Evolutionary conservation across 2,888 invertebrate species (phyloP).

Genomic region (Drosophila sordidula): DNA sequence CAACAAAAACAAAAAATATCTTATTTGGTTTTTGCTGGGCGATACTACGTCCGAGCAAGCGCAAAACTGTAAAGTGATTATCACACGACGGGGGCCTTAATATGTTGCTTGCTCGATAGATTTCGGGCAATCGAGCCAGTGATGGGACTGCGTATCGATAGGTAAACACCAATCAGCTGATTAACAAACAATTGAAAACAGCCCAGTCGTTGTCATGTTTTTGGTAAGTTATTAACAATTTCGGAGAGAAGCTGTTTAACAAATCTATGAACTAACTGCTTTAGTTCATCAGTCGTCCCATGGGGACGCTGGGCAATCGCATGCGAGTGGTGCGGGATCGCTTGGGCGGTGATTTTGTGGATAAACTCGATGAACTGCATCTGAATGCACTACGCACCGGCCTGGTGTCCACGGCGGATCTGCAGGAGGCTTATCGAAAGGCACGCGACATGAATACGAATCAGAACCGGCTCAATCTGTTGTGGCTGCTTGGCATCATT

Average conservation of each 20-base stretch:
- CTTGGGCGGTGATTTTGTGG: slow-evolving; percentile 74
- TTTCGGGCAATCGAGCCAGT: slow-evolving; percentile 12
- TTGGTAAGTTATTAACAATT: slow-evolving; percentile 42
- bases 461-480: slow-evolving; percentile 76
- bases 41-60: slow-evolving; percentile 73
- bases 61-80: slow-evolving; percentile 36
- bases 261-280: neutral
- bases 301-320: slow-evolving; percentile 67
- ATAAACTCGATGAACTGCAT: slow-evolving; percentile 80
- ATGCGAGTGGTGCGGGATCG: slow-evolving; percentile 71
- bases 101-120: slow-evolving; percentile 18
- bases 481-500: slow-evolving; percentile 82
- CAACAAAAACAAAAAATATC: slow-evolving; percentile 25
- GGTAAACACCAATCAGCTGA: slow-evolving; percentile 40
- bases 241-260: neutral
- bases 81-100: slow-evolving; percentile 27
- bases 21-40: slow-evolving; percentile 65
- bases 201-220: slow-evolving; percentile 53
- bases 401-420: slow-evolving; percentile 79
- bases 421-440: slow-evolving; percentile 82
- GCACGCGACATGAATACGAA: slow-evolving; percentile 72
- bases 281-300: slow-evolving; percentile 82
- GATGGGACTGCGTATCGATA: slow-evolving; percentile 5
- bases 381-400: slow-evolving; percentile 81
- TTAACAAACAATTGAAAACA: slow-evolving; percentile 12